Conservation (phyloP, 2,888 invertebrate species). For the Diarsia brunnea region DNA sequence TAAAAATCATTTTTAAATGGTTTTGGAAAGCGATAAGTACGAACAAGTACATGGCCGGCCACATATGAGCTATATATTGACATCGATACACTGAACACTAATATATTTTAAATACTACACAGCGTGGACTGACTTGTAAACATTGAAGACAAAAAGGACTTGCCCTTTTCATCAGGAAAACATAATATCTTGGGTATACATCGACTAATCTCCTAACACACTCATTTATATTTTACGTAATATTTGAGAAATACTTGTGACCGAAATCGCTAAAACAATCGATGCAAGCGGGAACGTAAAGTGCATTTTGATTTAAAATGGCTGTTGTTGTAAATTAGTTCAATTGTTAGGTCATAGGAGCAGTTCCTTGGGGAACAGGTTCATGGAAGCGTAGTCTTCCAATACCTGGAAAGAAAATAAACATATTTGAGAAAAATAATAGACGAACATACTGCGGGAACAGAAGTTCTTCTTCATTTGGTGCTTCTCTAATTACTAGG, state of each 20-base stretch:
- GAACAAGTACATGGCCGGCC: slow-evolving; percentile 17
- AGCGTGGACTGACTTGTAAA: neutral
- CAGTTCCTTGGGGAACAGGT: slow-evolving; percentile 95
- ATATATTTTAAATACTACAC: slow-evolving; percentile 22
- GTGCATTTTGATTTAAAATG: slow-evolving; percentile 48
- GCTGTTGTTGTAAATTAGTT: slow-evolving; percentile 49
- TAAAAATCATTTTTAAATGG: neutral
- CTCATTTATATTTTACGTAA: slow-evolving; percentile 5
- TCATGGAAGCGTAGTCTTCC: slow-evolving; percentile 95
- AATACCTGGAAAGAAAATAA: slow-evolving; percentile 91
- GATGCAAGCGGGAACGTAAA: slow-evolving; percentile 50
- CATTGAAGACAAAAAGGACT: slow-evolving; percentile 7
- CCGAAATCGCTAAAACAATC: slow-evolving; percentile 42
- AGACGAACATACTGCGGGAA: neutral
- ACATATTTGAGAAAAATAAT: neutral
- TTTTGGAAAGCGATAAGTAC: slow-evolving; percentile 40
- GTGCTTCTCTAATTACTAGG: no score
- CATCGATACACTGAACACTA: slow-evolving; percentile 36
- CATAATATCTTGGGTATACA: neutral
- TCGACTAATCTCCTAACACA: slow-evolving; percentile 12
- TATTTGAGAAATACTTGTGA: slow-evolving; percentile 35
- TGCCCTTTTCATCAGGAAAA: neutral
- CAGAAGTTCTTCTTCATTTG: no score
- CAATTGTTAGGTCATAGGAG: slow-evolving; percentile 86
- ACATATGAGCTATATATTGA: slow-evolving; percentile 23